Conservation (phyloP, 1,140 invertebrate genomes). For the Leptinotarsa texana region DNA sequence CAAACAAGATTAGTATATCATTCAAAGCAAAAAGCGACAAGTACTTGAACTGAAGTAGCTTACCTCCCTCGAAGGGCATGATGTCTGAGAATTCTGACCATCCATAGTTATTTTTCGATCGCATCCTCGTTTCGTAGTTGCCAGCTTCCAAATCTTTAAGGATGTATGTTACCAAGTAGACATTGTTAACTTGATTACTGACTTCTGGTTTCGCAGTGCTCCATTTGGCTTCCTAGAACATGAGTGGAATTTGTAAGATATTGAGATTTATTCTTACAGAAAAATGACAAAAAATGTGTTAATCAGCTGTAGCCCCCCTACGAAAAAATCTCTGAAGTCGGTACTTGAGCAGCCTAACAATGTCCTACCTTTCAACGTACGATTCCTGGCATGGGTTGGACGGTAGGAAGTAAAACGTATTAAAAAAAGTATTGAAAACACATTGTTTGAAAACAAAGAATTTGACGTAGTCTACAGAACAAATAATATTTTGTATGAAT, state of each 20-base stretch:
- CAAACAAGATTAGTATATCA: slow-evolving; percentile 10
- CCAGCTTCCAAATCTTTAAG: slow-evolving; percentile 39
- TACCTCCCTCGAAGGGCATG: slow-evolving; percentile 43
- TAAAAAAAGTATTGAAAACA: too few species aligned
- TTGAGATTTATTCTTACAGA: too few species aligned
- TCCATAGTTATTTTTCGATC: slow-evolving; percentile 44
- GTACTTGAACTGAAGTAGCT: slow-evolving; percentile 22
- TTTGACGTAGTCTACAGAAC: too few species aligned
- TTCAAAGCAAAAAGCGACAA: slow-evolving; percentile 24
- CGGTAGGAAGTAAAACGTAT: too few species aligned
- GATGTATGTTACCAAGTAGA: slow-evolving; percentile 41
- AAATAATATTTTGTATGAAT: too few species aligned
- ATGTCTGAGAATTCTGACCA: slow-evolving; percentile 46
- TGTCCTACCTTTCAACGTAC: too few species aligned
- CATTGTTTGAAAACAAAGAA: too few species aligned
- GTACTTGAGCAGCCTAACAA: too few species aligned
- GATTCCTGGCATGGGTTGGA: too few species aligned
- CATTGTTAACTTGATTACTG: slow-evolving; percentile 31
- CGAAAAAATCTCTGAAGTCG: too few species aligned
- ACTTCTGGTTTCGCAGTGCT: slow-evolving; percentile 39
- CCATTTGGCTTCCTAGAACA: slow-evolving; percentile 40
- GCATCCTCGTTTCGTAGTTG: slow-evolving; percentile 42
- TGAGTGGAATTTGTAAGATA: background rate
- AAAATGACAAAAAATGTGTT: background rate
- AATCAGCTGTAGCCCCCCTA: too few species aligned